phyloP scores from a whole-genome alignment of 2,113 vertebrate species.

The Archocentrus centrarchus region DNA sequence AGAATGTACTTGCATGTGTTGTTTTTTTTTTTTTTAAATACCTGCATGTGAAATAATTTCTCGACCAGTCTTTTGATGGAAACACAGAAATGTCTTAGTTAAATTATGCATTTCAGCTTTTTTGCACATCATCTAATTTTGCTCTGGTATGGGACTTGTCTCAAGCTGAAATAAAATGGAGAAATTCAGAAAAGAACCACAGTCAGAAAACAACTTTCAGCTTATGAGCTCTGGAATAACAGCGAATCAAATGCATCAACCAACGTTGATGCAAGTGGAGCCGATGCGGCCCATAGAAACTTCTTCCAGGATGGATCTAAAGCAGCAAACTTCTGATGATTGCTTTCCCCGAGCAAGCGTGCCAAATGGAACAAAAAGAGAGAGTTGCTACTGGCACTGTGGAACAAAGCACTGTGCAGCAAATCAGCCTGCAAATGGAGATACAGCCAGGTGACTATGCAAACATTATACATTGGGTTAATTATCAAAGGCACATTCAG shows the following conservation, averaged over 20 bases:
- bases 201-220: neutral
- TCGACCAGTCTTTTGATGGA: neutral
- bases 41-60: neutral
- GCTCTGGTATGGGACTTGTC: slow-evolving; percentile 8
- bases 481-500: neutral
- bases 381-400: slow-evolving; percentile 1
- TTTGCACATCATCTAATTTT: neutral
- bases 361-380: neutral
- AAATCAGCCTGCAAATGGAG: slow-evolving; percentile 18
- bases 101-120: neutral
- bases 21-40: neutral
- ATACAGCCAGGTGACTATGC: slow-evolving; percentile 27
- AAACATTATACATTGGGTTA: neutral
- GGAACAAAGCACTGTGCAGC: neutral
- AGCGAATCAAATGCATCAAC: slow-evolving; percentile 2
- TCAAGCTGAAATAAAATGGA: slow-evolving; percentile 24
- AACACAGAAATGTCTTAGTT: neutral
- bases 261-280: neutral
- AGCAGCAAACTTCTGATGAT: neutral
- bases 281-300: neutral
- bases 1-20: neutral
- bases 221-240: neutral
- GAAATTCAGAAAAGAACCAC: slow-evolving; percentile 19
- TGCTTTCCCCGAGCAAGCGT: neutral
- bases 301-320: neutral